Percentiles rank a stretch among this genome's conserved stretches.
Evolutionary conservation across 2,797 vertebrate species (phyloP).

Genomic region (Neosalanx taihuensis): DNA sequence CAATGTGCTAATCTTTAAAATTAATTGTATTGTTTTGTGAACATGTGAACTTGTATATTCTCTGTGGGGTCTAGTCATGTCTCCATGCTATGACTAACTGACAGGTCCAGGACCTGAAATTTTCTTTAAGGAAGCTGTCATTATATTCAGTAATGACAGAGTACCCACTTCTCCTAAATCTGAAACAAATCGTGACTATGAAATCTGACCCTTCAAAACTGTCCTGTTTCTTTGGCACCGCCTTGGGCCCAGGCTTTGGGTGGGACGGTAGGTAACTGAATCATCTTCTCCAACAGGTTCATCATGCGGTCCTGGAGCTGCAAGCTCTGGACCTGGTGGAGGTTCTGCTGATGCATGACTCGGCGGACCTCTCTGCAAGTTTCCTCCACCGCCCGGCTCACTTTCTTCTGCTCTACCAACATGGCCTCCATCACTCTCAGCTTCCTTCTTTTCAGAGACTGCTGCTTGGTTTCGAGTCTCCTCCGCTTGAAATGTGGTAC

Average conservation of each 20-base stretch:
- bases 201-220: constrained; percentile 42
- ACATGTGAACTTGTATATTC: no score
- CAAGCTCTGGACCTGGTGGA: constrained; percentile 93
- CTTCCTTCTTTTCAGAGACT: constrained; percentile 83
- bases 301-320: constrained; percentile 98
- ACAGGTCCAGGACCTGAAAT: no score
- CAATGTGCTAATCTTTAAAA: no score
- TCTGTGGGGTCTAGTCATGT: no score
- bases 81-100: no score
- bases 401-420: constrained; percentile 88
- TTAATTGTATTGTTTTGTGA: no score
- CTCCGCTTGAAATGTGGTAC: constrained; percentile 78
- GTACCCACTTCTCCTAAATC: no score
- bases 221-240: constrained; percentile 55
- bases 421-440: constrained; percentile 90
- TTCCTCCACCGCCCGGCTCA: constrained; percentile 90
- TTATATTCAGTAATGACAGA: not conserved
- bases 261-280: constrained; percentile 62
- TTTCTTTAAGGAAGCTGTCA: not conserved
- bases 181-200: no score
- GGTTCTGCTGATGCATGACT: constrained; percentile 93
- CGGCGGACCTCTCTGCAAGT: constrained; percentile 90
- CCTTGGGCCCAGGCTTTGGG: constrained; percentile 49
- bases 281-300: constrained; percentile 95
- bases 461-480: constrained; percentile 66